A percentile compares a stretch with the other conserved stretches of the same genome.
phyloP scores from a whole-genome alignment of 1,140 invertebrate species.

The Drosophila serrata region DNA sequence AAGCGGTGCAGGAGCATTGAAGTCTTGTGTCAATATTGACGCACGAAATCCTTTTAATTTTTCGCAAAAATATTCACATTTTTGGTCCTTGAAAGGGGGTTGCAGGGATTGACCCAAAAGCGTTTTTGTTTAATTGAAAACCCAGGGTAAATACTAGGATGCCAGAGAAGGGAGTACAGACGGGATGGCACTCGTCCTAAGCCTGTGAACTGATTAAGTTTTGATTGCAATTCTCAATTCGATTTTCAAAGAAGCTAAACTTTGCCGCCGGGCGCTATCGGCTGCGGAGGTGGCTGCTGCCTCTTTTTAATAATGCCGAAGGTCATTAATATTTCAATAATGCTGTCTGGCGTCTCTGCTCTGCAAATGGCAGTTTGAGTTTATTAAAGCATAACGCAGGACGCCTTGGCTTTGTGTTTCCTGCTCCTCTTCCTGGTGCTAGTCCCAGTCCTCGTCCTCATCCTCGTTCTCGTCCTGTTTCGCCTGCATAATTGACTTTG shows the following conservation, averaged over 20 bases:
- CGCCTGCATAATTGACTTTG: constrained; percentile 81
- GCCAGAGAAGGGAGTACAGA: not conserved
- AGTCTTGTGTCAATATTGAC: constrained; percentile 82
- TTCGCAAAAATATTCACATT: constrained; percentile 67
- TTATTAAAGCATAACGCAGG: constrained; percentile 60
- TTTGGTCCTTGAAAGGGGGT: constrained; percentile 14
- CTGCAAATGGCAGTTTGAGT: constrained; percentile 48
- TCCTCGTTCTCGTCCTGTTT: constrained; percentile 30
- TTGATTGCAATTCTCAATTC: constrained; percentile 80
- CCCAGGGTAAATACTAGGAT: constrained; percentile 54
- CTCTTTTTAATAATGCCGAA: constrained; percentile 68
- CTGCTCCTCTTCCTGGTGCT: constrained; percentile 22
- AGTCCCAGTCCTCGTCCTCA: constrained; percentile 7
- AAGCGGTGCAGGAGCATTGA: constrained; percentile 38
- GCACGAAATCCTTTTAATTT: constrained; percentile 79
- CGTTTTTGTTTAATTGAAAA: constrained; percentile 73
- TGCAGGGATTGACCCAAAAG: constrained; percentile 28
- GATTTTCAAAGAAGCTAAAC: constrained; percentile 66
- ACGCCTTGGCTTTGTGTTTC: constrained; percentile 22
- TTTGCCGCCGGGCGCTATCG: constrained; percentile 46
- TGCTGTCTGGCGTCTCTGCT: constrained; percentile 59
- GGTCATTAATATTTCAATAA: constrained; percentile 82
- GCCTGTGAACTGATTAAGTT: constrained; percentile 82
- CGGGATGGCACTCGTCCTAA: constrained; percentile 42
- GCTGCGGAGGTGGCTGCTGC: not conserved